Evolutionary conservation across 2,888 invertebrate species (phyloP).

Genomic region (Megastigmus dorsalis): DNA sequence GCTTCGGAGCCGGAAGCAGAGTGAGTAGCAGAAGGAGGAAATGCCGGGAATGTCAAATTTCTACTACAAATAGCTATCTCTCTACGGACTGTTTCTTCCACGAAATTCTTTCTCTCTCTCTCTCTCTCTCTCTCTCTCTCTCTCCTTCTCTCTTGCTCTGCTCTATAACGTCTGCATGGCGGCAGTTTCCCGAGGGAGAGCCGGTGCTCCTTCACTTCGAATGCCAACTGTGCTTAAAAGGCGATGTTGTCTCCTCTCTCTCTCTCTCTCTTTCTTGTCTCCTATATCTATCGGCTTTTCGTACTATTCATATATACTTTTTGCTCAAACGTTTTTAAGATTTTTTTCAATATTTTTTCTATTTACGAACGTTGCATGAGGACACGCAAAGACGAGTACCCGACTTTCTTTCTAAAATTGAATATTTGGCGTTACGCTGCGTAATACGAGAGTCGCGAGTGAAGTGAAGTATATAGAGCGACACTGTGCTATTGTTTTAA

Average conservation of each 20-base stretch:
- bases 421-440: slow-evolving; percentile 13
- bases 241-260: slow-evolving; percentile 38
- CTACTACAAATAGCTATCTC: slow-evolving; percentile 43
- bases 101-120: slow-evolving; percentile 32
- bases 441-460: no score
- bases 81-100: slow-evolving; percentile 61
- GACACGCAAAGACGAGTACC: neutral
- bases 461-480: no score
- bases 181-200: slow-evolving; percentile 43
- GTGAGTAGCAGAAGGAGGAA: neutral
- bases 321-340: slow-evolving; percentile 19
- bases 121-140: slow-evolving; percentile 4
- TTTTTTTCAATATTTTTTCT: slow-evolving; percentile 36
- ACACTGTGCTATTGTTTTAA: no score
- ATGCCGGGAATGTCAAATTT: neutral
- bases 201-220: slow-evolving; percentile 56
- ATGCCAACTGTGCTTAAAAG: slow-evolving; percentile 62
- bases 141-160: neutral
- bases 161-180: neutral
- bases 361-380: neutral
- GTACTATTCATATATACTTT: neutral
- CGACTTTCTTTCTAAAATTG: slow-evolving; percentile 21
- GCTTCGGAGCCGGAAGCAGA: slow-evolving; percentile 62
- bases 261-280: neutral
- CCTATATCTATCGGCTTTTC: neutral